Base-by-base conservation (phyloP, 2,888 invertebrate species). In the Drosophila tripunctata region DNA sequence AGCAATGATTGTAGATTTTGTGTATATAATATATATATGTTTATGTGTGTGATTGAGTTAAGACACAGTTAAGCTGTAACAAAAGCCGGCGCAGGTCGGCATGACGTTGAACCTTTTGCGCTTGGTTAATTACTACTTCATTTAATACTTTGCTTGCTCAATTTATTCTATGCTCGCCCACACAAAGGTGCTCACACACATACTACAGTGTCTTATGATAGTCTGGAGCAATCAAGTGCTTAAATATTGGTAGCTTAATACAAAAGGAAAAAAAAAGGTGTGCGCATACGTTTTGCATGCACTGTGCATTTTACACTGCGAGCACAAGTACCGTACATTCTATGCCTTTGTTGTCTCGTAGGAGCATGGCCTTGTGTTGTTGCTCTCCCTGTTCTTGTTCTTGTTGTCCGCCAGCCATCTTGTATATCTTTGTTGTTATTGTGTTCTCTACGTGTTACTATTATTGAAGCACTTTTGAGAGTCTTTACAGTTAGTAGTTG, bases 121-220 rank as follows among this genome's bases (percentile, higher is more conserved):
- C 84, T 86, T 86, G 84, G 81, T 41, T 80, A 80, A 82, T 83
- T 86, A 83, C 68, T 86, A 83, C 68, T 68, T 45, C 24, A 22
- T 55, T 74, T 75, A 50, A 67, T 65, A 63, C 61, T 60, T 62
- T 67, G 57, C 35, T 75, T 55, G 51, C 21, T 51, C 36, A 33
- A 35, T 36, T 36, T 12, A 45, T 64, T 50, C 56, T 71, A 60
- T 52, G 52, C 45, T 30, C 63, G 36, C 50, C 47, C 45, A 54
- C 43, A 43, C 61, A 62, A 17, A 40, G 17, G 38, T 27, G 31
- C 35, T 44, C 47, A 38, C 22, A 30, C 44, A 41, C 38, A 31
- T 22, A 27, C 27, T 8, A 27, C 27, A 3, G 8, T 27, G 27
- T 10, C 8, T 10, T 3, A 27, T 27, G 10, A 27, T 10, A 27